Evolutionary conservation across 2,113 vertebrate genomes (phyloP).

Genomic region (Istiophorus platypterus): DNA sequence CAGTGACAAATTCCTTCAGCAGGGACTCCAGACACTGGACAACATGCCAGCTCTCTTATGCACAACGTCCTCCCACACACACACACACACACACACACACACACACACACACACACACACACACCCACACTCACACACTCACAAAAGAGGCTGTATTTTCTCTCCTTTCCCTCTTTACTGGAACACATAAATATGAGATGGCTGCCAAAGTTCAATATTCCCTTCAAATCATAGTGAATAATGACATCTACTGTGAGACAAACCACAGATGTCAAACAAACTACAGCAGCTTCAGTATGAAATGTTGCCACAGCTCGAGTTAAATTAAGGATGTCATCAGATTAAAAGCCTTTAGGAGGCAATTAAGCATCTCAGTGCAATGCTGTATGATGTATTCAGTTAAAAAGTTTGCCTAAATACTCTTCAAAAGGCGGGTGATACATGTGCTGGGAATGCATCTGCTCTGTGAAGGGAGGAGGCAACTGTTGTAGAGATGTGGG

Average conservation of each 20-base stretch:
- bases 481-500: neutral
- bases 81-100: constrained; percentile 3
- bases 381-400: constrained; percentile 9
- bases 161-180: neutral
- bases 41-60: constrained; percentile 23
- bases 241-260: neutral
- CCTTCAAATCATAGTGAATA: constrained; percentile 5
- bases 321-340: constrained; percentile 37
- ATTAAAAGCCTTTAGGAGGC: constrained; percentile 51
- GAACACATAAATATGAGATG: constrained; percentile 12
- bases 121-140: neutral
- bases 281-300: neutral
- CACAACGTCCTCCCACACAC: neutral
- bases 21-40: constrained; percentile 27
- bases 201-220: neutral
- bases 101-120: neutral
- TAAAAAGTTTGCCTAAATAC: constrained; percentile 29
- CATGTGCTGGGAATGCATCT: neutral
- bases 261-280: neutral
- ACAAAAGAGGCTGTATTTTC: neutral
- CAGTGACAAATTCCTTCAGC: constrained; percentile 73
- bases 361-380: constrained; percentile 12
- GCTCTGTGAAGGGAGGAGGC: neutral
- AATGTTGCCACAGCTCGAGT: constrained; percentile 12
- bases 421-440: constrained; percentile 2